Evolutionary conservation across 2,888 invertebrate genomes (phyloP).

Genomic region (Schizaphis graminum): DNA sequence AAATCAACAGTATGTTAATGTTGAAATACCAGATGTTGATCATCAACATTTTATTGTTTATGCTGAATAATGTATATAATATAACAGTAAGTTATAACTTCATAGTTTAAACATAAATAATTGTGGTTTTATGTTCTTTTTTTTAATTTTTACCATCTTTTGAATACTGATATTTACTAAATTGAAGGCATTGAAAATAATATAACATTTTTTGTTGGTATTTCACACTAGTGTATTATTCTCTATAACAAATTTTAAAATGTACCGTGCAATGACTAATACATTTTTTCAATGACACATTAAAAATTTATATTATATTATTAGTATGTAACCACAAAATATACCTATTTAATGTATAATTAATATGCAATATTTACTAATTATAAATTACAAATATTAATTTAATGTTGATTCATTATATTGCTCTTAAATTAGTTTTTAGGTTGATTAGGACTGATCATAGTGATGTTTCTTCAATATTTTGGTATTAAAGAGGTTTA

Average conservation of each 20-base stretch:
- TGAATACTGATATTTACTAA: background rate
- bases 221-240: background rate
- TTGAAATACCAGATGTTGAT: constrained; percentile 81
- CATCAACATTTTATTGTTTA: constrained; percentile 89
- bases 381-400: background rate
- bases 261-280: background rate
- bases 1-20: constrained; percentile 78
- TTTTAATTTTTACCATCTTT: background rate
- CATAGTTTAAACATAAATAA: background rate
- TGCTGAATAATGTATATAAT: constrained; percentile 76
- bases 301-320: background rate
- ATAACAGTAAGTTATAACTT: constrained; percentile 35
- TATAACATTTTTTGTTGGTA: background rate
- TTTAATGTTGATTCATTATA: background rate
- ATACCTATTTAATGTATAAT: background rate
- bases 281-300: too few relatives aligned
- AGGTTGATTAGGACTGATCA: background rate
- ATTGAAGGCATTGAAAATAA: background rate
- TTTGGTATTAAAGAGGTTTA: background rate
- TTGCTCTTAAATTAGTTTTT: background rate
- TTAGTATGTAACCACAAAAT: background rate
- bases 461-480: background rate
- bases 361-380: background rate
- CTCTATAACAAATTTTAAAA: background rate
- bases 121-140: background rate